Base-by-base conservation (phyloP, 1,140 invertebrate genomes). In the Drepana arcuata region DNA sequence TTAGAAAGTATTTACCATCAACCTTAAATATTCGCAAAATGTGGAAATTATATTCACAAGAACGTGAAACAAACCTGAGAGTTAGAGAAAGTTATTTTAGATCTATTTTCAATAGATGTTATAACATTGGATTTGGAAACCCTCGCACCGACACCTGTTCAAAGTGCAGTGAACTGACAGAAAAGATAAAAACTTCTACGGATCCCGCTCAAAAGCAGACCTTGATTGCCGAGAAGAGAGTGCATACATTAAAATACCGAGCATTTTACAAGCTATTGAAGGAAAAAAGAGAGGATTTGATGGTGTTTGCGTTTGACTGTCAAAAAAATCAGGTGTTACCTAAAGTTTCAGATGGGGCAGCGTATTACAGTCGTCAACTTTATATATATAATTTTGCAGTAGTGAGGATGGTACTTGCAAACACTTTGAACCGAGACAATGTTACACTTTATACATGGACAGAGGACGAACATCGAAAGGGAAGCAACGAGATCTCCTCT, bases 261-360 rank as follows among this genome's bases (percentile, higher is more conserved):
- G 38, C 39, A 10, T 62, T 58, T 45, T 51, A 55, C 30, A n/a
- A 23, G 2, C 24, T 37, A 7, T 27, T 52, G 15, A 51, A 37
- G 5, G 44, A 48, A 46, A 16, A 46, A 40, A 25, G 16, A 16
- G 37, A 60, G 16, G 27, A 24, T 14, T 2, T 61, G n/a, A 7
- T 27, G 0, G 44, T 35, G 21, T 18, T 64, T 25, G 47, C 49
- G 6, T 67, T 67, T 33, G 60, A 67, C 34, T 64, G 53, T 24
- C 53, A 64, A 30, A 61, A 67, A 40, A 58, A 61, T 27, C 43
- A 48, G 18, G 39, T 44, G 4, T 33, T 67, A 12, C 57, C 60
- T 13, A 61, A 57, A 50, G 12, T 58, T 16, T 34, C 57, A 3
- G 53, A 65, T 38, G 60, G 62, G 30, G 10, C 41, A 7, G 36